phyloP scores from a whole-genome alignment of 1,140 invertebrate genomes.

The Drosophila teissieri region DNA sequence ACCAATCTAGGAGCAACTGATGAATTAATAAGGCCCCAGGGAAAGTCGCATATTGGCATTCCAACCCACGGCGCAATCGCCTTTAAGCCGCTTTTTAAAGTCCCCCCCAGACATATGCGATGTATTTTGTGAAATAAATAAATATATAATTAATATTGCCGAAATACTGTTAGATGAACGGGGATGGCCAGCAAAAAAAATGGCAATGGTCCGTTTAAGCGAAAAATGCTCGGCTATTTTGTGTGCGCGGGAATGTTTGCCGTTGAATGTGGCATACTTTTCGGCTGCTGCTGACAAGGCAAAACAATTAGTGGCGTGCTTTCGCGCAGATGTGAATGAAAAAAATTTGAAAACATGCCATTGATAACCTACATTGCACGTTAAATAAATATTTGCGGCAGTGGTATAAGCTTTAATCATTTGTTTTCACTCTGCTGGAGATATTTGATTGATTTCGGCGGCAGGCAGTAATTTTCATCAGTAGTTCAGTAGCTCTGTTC shows the following conservation, averaged over 20 bases:
- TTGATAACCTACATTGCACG: background rate
- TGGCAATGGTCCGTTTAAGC: background rate
- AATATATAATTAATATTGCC: slow-evolving; percentile 17
- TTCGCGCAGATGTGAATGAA: slow-evolving; percentile 10
- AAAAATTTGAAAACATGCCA: slow-evolving; percentile 1
- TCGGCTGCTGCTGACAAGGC: slow-evolving; percentile 8
- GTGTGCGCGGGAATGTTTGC: background rate
- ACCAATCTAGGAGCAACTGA: slow-evolving; percentile 14
- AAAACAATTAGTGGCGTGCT: slow-evolving; percentile 12
- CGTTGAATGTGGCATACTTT: slow-evolving; percentile 26
- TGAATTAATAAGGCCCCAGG: slow-evolving; percentile 41
- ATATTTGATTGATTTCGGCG: background rate
- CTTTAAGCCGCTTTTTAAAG: slow-evolving; percentile 24
- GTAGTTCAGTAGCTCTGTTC: background rate
- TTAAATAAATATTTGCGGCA: slow-evolving; percentile 40
- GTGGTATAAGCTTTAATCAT: slow-evolving; percentile 14
- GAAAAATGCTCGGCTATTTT: slow-evolving; percentile 5
- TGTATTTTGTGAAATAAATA: background rate
- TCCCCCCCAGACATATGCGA: slow-evolving; percentile 16
- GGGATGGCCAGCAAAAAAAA: background rate
- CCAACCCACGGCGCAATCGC: slow-evolving; percentile 7
- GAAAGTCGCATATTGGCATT: slow-evolving; percentile 9
- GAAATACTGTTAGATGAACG: background rate
- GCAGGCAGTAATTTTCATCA: background rate
- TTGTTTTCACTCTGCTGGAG: background rate